A percentile compares a stretch with the other conserved stretches of the same genome.
Evolutionary conservation across 2,113 vertebrate genomes (phyloP).

Genomic region (Neogale vison): DNA sequence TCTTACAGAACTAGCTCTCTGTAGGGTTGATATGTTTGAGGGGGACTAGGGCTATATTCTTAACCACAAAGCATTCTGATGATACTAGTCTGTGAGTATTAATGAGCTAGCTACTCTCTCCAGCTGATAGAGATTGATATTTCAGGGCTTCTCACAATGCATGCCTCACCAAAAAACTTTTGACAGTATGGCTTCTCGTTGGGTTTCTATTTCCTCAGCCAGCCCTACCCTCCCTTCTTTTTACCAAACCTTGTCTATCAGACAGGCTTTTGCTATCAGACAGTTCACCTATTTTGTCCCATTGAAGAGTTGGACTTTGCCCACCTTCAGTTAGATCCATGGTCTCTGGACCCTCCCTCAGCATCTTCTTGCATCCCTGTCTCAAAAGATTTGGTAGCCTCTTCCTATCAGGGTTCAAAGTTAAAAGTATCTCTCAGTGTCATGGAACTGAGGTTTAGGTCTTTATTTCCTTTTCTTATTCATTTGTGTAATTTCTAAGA

Average conservation of each 20-base stretch:
- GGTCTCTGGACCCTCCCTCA: neutral
- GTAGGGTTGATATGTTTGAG: neutral
- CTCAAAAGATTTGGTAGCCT: neutral
- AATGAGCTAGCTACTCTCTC: neutral
- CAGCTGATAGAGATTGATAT: neutral
- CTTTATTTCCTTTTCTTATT: neutral
- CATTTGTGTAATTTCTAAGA: neutral
- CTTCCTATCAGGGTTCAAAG: neutral
- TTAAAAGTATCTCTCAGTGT: neutral
- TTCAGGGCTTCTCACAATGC: neutral
- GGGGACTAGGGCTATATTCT: accelerated
- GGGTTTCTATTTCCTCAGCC: neutral
- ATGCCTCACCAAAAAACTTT: neutral
- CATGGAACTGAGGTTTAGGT: neutral
- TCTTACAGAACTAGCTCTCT: neutral
- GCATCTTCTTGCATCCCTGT: neutral
- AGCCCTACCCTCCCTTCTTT: neutral
- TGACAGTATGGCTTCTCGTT: neutral
- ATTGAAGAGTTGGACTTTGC: neutral
- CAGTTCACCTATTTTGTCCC: neutral
- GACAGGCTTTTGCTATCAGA: neutral
- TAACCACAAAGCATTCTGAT: neutral
- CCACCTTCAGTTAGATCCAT: neutral
- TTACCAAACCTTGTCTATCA: neutral
- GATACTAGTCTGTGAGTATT: neutral